phyloP scores from a whole-genome alignment of 1,140 invertebrate species.

The Drosophila hydei region DNA sequence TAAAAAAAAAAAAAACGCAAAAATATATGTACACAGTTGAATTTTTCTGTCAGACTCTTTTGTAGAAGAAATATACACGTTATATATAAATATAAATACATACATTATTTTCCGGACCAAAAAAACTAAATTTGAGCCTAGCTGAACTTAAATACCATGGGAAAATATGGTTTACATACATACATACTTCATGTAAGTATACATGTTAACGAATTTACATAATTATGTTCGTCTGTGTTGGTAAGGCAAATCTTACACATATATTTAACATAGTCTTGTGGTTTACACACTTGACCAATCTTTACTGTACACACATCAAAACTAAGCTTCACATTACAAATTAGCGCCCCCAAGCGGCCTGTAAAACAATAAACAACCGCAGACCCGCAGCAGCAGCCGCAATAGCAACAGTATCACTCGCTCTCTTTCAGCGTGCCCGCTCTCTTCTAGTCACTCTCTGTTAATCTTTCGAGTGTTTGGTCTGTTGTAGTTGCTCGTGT shows the following conservation, averaged over 20 bases:
- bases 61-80: too few relatives aligned
- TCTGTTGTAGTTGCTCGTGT: slow-evolving; percentile 54
- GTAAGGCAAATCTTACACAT: neutral
- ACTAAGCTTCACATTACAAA: slow-evolving; percentile 64
- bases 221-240: neutral
- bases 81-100: neutral
- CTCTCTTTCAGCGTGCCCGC: slow-evolving; percentile 12
- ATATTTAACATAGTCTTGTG: slow-evolving; percentile 32
- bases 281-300: slow-evolving; percentile 36
- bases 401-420: slow-evolving; percentile 6
- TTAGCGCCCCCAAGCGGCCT: slow-evolving; percentile 75
- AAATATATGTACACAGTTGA: neutral
- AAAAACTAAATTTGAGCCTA: neutral
- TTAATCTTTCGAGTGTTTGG: slow-evolving; percentile 27
- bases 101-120: neutral
- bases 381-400: slow-evolving; percentile 13
- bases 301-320: slow-evolving; percentile 48
- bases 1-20: neutral
- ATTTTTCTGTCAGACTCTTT: too few relatives aligned
- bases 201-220: neutral
- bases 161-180: neutral
- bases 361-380: slow-evolving; percentile 69
- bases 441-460: slow-evolving; percentile 13
- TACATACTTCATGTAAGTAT: neutral
- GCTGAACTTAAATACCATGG: too few relatives aligned